A percentile compares a stretch with the other conserved stretches of the same genome.
These are phyloP conservation scores for Morone saxatilis DNA, from an alignment of 2,113 vertebrate species.

Conservation along the genomic window DNA sequence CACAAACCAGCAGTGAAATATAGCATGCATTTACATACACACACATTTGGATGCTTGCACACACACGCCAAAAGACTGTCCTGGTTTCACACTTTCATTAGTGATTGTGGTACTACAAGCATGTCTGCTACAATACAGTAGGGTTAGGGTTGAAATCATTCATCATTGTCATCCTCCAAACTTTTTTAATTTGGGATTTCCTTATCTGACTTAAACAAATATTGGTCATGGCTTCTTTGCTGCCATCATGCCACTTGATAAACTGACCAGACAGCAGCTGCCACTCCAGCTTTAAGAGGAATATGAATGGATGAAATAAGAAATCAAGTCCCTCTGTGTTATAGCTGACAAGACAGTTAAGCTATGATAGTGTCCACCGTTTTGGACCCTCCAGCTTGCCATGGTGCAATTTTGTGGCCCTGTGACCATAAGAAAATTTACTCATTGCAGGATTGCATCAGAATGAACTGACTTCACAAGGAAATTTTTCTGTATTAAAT, in stretches of 20 bases:
- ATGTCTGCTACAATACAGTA: neutral
- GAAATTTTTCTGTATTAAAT: too few relatives aligned
- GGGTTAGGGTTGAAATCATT: too few relatives aligned
- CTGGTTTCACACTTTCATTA: neutral
- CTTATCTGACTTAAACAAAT: neutral
- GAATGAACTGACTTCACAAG: neutral
- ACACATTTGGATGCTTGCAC: constrained; percentile 26
- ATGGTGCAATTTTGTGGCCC: too few relatives aligned
- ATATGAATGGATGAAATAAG: neutral
- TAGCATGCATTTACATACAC: constrained; percentile 47
- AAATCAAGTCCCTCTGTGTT: too few relatives aligned
- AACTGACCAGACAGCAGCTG: neutral
- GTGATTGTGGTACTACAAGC: neutral
- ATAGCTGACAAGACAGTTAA: too few relatives aligned
- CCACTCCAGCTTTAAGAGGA: neutral
- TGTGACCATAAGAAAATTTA: neutral
- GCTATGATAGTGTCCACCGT: too few relatives aligned
- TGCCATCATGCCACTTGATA: neutral
- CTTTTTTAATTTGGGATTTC: neutral
- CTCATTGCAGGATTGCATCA: neutral
- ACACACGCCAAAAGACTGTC: neutral
- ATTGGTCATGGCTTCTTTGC: neutral
- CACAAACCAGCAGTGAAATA: constrained; percentile 64
- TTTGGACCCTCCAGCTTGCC: too few relatives aligned
- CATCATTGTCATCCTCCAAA: neutral